Evolutionary conservation across 1,140 invertebrate species (phyloP).

Genomic region (Elysia chlorotica): DNA sequence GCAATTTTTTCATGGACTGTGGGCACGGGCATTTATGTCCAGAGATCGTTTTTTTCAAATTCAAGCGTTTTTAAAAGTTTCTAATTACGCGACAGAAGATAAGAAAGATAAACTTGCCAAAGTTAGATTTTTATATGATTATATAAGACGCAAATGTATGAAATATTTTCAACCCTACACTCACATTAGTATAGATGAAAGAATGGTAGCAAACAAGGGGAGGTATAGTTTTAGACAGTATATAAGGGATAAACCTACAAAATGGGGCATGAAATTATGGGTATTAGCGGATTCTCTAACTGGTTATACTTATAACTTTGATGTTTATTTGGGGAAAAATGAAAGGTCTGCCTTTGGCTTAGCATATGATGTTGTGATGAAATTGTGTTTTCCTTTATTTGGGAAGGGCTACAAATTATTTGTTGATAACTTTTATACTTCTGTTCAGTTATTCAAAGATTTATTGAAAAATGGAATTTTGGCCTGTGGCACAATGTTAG

Average conservation of each 20-base stretch:
- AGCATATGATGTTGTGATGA: conserved; percentile 12
- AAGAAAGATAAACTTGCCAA: neutral
- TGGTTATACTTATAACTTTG: conserved; percentile 62
- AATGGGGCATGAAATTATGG: conserved; percentile 63
- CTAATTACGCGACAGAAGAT: neutral
- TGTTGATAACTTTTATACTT: conserved; percentile 17
- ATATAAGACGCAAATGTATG: conserved; percentile 1
- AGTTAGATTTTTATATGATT: neutral
- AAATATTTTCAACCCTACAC: conserved; percentile 12
- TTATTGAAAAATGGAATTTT: neutral
- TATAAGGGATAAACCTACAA: conserved; percentile 63
- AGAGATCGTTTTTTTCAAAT: neutral
- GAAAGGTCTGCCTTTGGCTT: neutral
- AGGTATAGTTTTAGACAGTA: conserved; percentile 61
- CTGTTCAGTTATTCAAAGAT: neutral
- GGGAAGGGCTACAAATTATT: conserved; percentile 11
- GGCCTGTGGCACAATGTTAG: conserved; percentile 10
- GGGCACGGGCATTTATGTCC: neutral
- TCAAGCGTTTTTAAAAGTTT: conserved; percentile 1
- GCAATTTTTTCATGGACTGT: neutral
- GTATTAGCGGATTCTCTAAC: conserved; percentile 27
- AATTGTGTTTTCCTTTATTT: neutral
- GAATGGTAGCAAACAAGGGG: conserved; percentile 49
- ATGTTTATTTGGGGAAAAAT: conserved; percentile 59
- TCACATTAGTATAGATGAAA: conserved; percentile 40